A percentile compares a stretch with the other conserved stretches of the same genome.
Conservation (phyloP, 2,888 invertebrate genomes). For the Panorpa germanica region DNA sequence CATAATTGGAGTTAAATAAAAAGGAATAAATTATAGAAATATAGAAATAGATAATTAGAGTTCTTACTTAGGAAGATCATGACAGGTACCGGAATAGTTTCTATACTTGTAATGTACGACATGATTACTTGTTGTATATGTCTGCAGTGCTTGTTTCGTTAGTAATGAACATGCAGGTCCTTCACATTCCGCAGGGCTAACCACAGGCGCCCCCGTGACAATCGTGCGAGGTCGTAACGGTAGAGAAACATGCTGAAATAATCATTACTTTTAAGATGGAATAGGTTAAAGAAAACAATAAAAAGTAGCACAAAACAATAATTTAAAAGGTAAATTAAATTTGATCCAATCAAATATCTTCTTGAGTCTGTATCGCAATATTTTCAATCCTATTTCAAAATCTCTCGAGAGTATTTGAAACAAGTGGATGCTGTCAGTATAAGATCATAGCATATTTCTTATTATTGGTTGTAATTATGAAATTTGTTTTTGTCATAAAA, state of each 20-base stretch:
- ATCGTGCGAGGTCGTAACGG: conserved; percentile 66
- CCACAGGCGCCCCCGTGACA: conserved; percentile 38
- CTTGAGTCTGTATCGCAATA: too few species aligned
- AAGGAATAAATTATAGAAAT: conserved; percentile 6
- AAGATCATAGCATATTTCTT: too few species aligned
- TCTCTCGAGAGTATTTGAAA: too few species aligned
- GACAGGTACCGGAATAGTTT: conserved; percentile 71
- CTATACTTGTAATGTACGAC: conserved; percentile 83
- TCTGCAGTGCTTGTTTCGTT: conserved; percentile 38
- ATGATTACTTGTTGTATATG: conserved; percentile 78
- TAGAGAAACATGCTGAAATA: conserved; percentile 56
- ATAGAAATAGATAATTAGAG: conserved; percentile 10
- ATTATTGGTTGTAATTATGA: too few species aligned
- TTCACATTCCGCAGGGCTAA: conserved; percentile 27
- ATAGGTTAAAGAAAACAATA: conserved; percentile 9
- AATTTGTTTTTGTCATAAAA: too few species aligned
- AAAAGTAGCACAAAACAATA: conserved; percentile 7
- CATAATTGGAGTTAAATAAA: conserved; percentile 19
- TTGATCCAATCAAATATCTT: too few species aligned
- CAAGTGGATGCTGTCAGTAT: too few species aligned
- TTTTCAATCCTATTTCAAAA: too few species aligned
- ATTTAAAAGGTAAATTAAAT: too few species aligned
- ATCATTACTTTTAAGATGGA: conserved; percentile 12
- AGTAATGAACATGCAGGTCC: conserved; percentile 37
- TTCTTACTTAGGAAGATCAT: conserved; percentile 62